phyloP scores from a whole-genome alignment of 2,797 vertebrate genomes.

The Enteromius afrohamiltoni region DNA sequence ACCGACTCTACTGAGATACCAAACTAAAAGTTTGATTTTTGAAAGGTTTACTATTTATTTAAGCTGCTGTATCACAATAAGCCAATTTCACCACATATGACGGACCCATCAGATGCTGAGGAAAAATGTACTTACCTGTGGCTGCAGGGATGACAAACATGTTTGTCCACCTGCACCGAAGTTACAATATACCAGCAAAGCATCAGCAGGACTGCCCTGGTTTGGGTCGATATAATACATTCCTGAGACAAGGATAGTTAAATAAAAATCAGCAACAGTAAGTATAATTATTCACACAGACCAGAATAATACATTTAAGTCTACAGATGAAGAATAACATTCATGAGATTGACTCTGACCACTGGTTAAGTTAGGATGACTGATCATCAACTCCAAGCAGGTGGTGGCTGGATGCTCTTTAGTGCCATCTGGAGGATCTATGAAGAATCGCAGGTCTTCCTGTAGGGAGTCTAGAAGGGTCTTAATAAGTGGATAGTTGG shows the following conservation, averaged over 20 bases:
- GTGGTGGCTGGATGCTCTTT: slow-evolving; percentile 78
- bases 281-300: not conserved
- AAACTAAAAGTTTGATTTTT: not conserved
- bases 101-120: not conserved
- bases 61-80: not conserved
- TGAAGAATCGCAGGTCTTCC: slow-evolving; percentile 74
- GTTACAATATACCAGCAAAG: slow-evolving; percentile 81
- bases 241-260: slow-evolving; percentile 67
- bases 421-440: slow-evolving; percentile 80
- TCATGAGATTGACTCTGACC: slow-evolving; percentile 70
- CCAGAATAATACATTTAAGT: not conserved
- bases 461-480: slow-evolving; percentile 75
- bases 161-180: slow-evolving; percentile 81
- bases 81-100: not conserved
- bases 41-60: not conserved
- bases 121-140: slow-evolving; percentile 71
- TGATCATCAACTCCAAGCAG: slow-evolving; percentile 84
- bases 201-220: slow-evolving; percentile 82
- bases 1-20: not conserved
- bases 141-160: slow-evolving; percentile 75
- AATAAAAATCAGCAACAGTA: not conserved
- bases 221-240: slow-evolving; percentile 86
- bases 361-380: slow-evolving; percentile 70
- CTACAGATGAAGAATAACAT: not conserved
- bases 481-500: slow-evolving; percentile 69